Evolutionary conservation across 1,140 invertebrate genomes (phyloP).

Genomic region (Myzus persicae): DNA sequence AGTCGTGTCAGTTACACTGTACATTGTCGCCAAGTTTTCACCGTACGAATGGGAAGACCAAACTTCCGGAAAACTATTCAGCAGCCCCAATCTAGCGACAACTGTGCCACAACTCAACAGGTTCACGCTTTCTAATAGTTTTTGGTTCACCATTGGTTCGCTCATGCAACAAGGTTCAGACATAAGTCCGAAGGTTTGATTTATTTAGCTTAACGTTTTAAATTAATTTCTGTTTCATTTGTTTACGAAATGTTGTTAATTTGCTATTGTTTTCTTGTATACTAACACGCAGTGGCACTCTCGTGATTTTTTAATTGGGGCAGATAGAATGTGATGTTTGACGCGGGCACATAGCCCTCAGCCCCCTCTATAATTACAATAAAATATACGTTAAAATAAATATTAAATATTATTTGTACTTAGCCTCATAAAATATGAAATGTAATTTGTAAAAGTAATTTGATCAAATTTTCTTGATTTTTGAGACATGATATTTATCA

Average conservation of each 20-base stretch:
- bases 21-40: slow-evolving; percentile 74
- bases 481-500: not conserved
- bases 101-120: slow-evolving; percentile 68
- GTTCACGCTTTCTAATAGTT: slow-evolving; percentile 68
- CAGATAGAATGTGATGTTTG: too few species aligned
- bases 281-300: not conserved
- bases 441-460: not conserved
- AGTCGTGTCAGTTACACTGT: slow-evolving; percentile 82
- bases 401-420: too few species aligned
- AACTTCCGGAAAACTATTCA: slow-evolving; percentile 74
- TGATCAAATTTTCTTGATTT: not conserved
- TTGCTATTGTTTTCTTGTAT: not conserved
- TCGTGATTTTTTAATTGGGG: not conserved
- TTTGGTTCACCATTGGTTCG: slow-evolving; percentile 69
- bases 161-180: slow-evolving; percentile 69
- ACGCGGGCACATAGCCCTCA: too few species aligned
- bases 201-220: not conserved
- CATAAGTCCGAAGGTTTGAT: slow-evolving; percentile 65
- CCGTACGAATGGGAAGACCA: slow-evolving; percentile 72
- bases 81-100: slow-evolving; percentile 73
- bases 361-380: too few species aligned
- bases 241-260: not conserved
- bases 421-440: not conserved
- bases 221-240: not conserved
- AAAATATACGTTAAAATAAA: too few species aligned